phyloP scores from a whole-genome alignment of 2,797 vertebrate genomes.

The Sparus aurata region DNA sequence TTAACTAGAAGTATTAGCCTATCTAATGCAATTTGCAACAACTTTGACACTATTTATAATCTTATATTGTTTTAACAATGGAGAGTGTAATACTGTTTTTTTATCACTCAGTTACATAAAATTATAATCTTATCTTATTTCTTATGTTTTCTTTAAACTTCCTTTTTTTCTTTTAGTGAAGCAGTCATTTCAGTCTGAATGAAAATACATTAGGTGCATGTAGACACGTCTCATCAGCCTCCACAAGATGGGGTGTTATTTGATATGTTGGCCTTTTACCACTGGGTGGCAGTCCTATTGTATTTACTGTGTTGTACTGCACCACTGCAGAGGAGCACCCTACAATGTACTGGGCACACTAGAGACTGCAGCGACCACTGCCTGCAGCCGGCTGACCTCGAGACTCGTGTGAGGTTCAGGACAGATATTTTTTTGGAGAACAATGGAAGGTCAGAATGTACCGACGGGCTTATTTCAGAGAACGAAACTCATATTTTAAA shows the following conservation, averaged over 20 bases:
- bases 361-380: conserved; percentile 57
- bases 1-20: conserved; percentile 20
- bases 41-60: conserved; percentile 9
- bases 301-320: conserved; percentile 49
- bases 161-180: neutral
- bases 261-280: conserved; percentile 36
- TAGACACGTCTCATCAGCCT: conserved; percentile 18
- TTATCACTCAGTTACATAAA: conserved; percentile 14
- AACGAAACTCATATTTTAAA: neutral
- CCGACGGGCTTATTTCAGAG: neutral
- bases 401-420: conserved; percentile 30
- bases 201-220: conserved; percentile 4
- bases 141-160: conserved; percentile 1
- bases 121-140: conserved; percentile 4
- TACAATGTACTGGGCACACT: conserved; percentile 39
- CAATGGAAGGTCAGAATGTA: conserved; percentile 20
- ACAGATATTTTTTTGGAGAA: conserved; percentile 6
- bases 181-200: conserved; percentile 12
- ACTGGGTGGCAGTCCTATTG: conserved; percentile 66
- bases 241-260: conserved; percentile 4
- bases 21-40: conserved; percentile 38
- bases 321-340: conserved; percentile 60
- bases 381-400: conserved; percentile 41
- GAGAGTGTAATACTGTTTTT: conserved; percentile 17
- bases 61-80: conserved; percentile 15